Evolutionary conservation across 2,797 vertebrate species (phyloP), one percentile per base, ranked within the genome.

Genomic region (Muscicapa comitata): DNA sequence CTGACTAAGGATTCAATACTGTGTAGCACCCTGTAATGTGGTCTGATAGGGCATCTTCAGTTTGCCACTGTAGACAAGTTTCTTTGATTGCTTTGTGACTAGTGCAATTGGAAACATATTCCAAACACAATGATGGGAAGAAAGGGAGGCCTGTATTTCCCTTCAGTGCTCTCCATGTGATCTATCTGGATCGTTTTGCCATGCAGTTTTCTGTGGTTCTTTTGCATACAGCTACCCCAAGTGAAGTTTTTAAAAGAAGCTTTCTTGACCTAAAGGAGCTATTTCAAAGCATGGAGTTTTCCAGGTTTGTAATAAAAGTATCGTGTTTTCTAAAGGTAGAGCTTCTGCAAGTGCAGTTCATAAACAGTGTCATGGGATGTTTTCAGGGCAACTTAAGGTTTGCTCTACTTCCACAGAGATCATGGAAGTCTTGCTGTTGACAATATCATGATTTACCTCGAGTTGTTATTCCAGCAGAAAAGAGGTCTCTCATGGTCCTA

Each of bases 61-160:
- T 86, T 90, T 86, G 71, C 83, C 80, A 53, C 71, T 66, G 80
- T 62, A 61, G 80, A 62, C 23, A 15, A 79, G 63, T 86, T 83
- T 84, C 42, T 94, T 76, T 57, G 54, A 86, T 88, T 78, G 61
- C 80, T 93, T 81, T 92, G 80, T 92, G 57, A 72, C 73, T 70
- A 35, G 45, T 59, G 67, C 67, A 94, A 93, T 94, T 95, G 66
- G 88, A 95, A 96, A 92, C 92, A 92, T 83, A 93, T 91, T 95
- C 73, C 66, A 93, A 95, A 93, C 37, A 94, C 93, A 94, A 84
- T 88, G 83, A 96, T 90, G 86, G 92, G 96, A 95, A 90, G 67
- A 95, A 95, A 88, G 40, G 55, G 80, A 95, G 51, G 71, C 40
- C 77, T 94, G 10, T 15, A 19, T 73, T 93, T 92, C 77, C 86